Evolutionary conservation across 2,888 invertebrate genomes (phyloP), one percentile per base, ranked within the genome.

Genomic region (Sylvicola cinctus): DNA sequence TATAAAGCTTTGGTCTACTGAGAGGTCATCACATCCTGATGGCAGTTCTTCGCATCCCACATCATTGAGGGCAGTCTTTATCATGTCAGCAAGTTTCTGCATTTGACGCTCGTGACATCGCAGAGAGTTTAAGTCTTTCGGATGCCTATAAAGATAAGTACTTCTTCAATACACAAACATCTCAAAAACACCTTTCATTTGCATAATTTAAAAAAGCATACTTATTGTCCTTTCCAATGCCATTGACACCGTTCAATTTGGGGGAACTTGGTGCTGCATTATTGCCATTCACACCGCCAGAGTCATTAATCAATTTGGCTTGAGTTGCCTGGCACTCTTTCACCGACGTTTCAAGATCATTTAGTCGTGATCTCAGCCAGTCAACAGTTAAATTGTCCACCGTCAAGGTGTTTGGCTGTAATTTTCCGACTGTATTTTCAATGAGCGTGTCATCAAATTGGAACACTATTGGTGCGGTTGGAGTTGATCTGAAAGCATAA

Each of bases 351-450:
- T 87, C 87, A 40, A 87, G 54, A 44, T 87, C 85, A 12, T 64
- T 66, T 35, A 84, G 59, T 49, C 80, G 79, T 42, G 74, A 76
- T 46, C 83, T 70, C 36, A 93, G 58, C 76, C 81, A 81, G 48
- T 90, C 90, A 27, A 85, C 76, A 0, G 91, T 93, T 20, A 90
- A 66, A 55, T 90, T 90, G 55, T 93, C 90, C 1, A 91, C 83
- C 0, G 88, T 84, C 42, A 93, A 54, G 49, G 79, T 77, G 59
- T 84, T 84, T n/a, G 83, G 77, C 46, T 76, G 68, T 33, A 88
- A 64, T 54, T 80, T 81, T 7, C 88, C 87, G 33, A 79, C 79
- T 34, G 84, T 83, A 46, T 83, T 80, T 48, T 87, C 83, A 25
- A 88, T 77, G 39, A 91, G 65, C 44, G 75, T 76, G 47, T 81